Evolutionary conservation across 1,140 invertebrate species (phyloP), one percentile per base, ranked within the genome.

Genomic region (Heliconius eleuchia): DNA sequence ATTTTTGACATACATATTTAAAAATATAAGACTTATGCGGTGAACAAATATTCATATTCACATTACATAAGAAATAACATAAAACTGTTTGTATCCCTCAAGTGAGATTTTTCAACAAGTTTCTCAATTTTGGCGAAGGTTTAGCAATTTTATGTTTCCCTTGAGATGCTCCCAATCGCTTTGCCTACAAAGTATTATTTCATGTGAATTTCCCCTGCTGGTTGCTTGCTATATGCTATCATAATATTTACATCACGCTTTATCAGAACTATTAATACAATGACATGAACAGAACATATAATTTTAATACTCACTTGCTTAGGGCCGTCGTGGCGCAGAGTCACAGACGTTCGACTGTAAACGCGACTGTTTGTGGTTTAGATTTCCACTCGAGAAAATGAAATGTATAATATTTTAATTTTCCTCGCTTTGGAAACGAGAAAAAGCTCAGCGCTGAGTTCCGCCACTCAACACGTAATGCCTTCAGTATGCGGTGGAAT

Each of bases 151-250:
- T 91, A 92, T 85, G 87, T 78, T 81, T 78, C 90, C 83, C 87
- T 34, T 37, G 91, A 85, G 91, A 86, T 73, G 73, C 73, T 73
- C 80, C 83, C 88, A 86, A 90, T 89, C 90, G 89, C 84, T 92
- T 90, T 91, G 86, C 91, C 88, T 91, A 88, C 88, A 89, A 91
- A 92, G 88, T 90, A 90, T 91, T 92, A 90, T 90, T 91, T 89
- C 88, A 90, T 88, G 87, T 86, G 85, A 88, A 88, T 77, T 90
- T 89, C 84, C 87, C 82, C 74, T 76, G 85, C 76, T 84, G 78
- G 77, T 88, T 83, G 80, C 80, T 86, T 83, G 80, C 80, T 86
- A 87, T 80, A 86, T 86, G 85, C 82, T 79, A 84, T 88, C 84
- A 86, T 42, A 76, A 37, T 50, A 27, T 66, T 80, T 27, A 52